Conservation (phyloP, 2,888 invertebrate genomes). For the Platerodrilus igneus region DNA sequence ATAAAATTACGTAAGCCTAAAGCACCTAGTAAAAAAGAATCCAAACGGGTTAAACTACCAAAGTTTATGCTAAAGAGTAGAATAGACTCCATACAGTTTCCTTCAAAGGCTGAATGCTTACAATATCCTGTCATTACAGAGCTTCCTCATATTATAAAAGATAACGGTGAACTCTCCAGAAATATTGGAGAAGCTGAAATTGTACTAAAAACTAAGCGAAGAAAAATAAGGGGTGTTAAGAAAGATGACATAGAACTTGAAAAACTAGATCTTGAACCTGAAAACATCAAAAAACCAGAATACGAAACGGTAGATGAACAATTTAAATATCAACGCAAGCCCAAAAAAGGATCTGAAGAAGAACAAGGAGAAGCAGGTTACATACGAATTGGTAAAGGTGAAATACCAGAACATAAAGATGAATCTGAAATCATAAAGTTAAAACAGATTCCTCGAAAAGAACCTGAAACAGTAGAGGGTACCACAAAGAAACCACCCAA, state of each 20-base stretch:
- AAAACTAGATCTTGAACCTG: slow-evolving; percentile 46
- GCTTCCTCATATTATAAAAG: slow-evolving; percentile 38
- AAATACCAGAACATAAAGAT: slow-evolving; percentile 42
- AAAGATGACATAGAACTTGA: slow-evolving; percentile 45
- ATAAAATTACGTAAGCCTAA: slow-evolving; percentile 50
- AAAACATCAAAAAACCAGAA: slow-evolving; percentile 43
- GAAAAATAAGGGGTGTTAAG: slow-evolving; percentile 45
- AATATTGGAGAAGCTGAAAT: slow-evolving; percentile 51
- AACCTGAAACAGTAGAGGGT: slow-evolving; percentile 35
- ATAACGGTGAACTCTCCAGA: slow-evolving; percentile 50
- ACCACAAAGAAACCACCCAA: slow-evolving; percentile 34
- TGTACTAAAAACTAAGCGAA: slow-evolving; percentile 45
- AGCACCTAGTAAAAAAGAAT: slow-evolving; percentile 39
- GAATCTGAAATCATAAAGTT: slow-evolving; percentile 38
- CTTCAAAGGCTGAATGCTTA: slow-evolving; percentile 43
- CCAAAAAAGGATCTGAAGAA: slow-evolving; percentile 27
- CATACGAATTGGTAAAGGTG: slow-evolving; percentile 48
- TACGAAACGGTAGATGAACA: slow-evolving; percentile 45
- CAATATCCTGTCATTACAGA: slow-evolving; percentile 40
- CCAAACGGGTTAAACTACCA: slow-evolving; percentile 42
- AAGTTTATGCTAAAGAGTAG: slow-evolving; percentile 50
- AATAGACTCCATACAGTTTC: slow-evolving; percentile 47
- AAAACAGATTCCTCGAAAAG: slow-evolving; percentile 45
- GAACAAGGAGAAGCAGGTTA: slow-evolving; percentile 40
- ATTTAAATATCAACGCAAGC: slow-evolving; percentile 36